Evolutionary conservation across 2,888 invertebrate species (phyloP).

Genomic region (Glaucopsyche alexis): DNA sequence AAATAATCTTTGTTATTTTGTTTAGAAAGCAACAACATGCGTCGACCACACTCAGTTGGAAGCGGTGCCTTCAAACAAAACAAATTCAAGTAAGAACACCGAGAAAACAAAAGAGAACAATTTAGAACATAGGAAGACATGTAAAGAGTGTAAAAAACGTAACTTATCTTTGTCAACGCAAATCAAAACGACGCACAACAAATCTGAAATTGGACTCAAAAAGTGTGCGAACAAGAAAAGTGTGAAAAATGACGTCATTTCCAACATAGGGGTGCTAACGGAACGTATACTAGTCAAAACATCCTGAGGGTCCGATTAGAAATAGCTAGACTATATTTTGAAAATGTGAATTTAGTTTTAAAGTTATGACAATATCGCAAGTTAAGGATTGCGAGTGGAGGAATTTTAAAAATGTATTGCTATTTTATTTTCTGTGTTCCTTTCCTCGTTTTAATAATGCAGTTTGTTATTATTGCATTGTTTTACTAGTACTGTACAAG

Average conservation of each 20-base stretch:
- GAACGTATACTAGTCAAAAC: conserved; percentile 71
- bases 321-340: conserved; percentile 36
- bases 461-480: no score
- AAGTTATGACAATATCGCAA: conserved; percentile 70
- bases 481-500: no score
- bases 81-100: conserved; percentile 41
- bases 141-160: conserved; percentile 57
- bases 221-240: conserved; percentile 63
- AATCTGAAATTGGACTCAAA: conserved; percentile 68
- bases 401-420: conserved; percentile 1
- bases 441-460: no score
- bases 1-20: conserved; percentile 15
- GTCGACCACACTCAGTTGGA: conserved; percentile 67
- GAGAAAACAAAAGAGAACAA: conserved; percentile 41
- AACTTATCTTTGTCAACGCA: conserved; percentile 63
- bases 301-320: conserved; percentile 47
- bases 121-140: conserved; percentile 45
- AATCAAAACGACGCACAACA: conserved; percentile 70
- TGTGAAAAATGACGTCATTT: conserved; percentile 56
- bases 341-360: conserved; percentile 51
- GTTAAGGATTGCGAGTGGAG: conserved; percentile 28
- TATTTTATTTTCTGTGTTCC: background rate
- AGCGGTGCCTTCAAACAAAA: conserved; percentile 39
- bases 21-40: conserved; percentile 70
- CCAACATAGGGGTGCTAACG: conserved; percentile 56